Evolutionary conservation across 1,140 invertebrate species (phyloP), one percentile per base, ranked within the genome.

Genomic region (Globodera ellingtonae): DNA sequence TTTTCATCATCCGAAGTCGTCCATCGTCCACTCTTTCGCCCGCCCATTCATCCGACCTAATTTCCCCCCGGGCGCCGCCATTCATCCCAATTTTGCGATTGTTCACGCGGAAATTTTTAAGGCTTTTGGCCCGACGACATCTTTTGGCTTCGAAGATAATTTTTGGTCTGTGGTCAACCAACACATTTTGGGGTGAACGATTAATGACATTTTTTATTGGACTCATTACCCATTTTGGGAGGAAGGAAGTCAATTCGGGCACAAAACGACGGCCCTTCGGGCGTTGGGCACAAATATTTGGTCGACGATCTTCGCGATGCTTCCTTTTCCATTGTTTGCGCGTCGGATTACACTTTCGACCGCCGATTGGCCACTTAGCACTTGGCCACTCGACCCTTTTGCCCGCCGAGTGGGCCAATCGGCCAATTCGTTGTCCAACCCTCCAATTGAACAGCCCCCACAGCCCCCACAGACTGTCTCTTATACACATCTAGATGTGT

Each of bases 311-410:
- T 62, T 62, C 56, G 13, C 18, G 56, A 62, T 18, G 56, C 56
- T 18, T 62, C 50, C 10, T 15, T 6, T 62, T 1, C 24, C 35
- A 44, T 70, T 70, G 67, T 70, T 70, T 70, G 67, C 67, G 67
- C 67, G 67, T 70, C 67, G 67, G 67, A 70, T 70, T 70, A 70
- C 67, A 70, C 46, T 70, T 47, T 47, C 9, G 35, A 18, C 67
- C 35, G 67, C 67, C 67, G 67, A 47, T 44, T 70, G 67, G 67
- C 67, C 67, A 70, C 67, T 70, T 70, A 70, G n/a, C 67, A 70
- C 67, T 35, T 62, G 56, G 24, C 67, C 67, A 67, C 66, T 67
- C 66, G 66, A 67, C 8, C 66, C 66, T 7, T 15, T 7, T 15
- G 9, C n/a, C n/a, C n/a, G 66, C 8, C 66, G 66, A 67, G n/a